Evolutionary conservation across 2,113 vertebrate genomes (phyloP), one percentile per base, ranked within the genome.

Genomic region (Echinops telfairi): DNA sequence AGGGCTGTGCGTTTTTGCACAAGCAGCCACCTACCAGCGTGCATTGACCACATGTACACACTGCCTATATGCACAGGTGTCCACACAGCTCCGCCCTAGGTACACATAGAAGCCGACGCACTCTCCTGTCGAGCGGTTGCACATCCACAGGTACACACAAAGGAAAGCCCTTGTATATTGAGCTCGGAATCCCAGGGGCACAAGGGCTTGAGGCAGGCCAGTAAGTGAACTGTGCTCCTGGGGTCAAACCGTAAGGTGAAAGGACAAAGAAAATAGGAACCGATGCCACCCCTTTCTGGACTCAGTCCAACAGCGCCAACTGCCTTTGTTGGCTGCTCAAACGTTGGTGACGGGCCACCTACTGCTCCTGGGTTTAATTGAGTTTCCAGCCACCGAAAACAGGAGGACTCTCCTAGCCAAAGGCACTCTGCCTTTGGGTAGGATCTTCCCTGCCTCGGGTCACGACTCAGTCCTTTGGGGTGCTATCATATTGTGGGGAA

Each of bases 231-330:
- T 25, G 73, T n/a, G 22, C 1, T 15, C 78, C 68, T 82, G 83
- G 81, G 82, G 66, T 53, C 84, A 81, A 75, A n/a, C 66, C 25
- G 79, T 66, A 36, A 90, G 57, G 75, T 33, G 53, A 89, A 93
- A 88, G 76, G 78, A 33, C 78, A 93, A 77, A 75, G 31, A 29
- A 36, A 38, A 29, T 66, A 71, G 90, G 27, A 94, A 82, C 62
- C 20, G 33, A 83, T 47, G 33, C 25, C n/a, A 6, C 1, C 58
- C 86, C 33, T 33, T 75, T 76, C 57, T 25, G 40, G 70, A 76
- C 11, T 25, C 36, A 33, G 31, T 31, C 25, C 36, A 58, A n/a
- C 3, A 73, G 66, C 29, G 57, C 23, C 57, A 1, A n/a, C 10
- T 20, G 22, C 71, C 33, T 79, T 86, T 85, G 33, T 68, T 78